Evolutionary conservation across 2,797 vertebrate genomes (phyloP), one percentile per base, ranked within the genome.

Genomic region (Falco novaeseelandiae): DNA sequence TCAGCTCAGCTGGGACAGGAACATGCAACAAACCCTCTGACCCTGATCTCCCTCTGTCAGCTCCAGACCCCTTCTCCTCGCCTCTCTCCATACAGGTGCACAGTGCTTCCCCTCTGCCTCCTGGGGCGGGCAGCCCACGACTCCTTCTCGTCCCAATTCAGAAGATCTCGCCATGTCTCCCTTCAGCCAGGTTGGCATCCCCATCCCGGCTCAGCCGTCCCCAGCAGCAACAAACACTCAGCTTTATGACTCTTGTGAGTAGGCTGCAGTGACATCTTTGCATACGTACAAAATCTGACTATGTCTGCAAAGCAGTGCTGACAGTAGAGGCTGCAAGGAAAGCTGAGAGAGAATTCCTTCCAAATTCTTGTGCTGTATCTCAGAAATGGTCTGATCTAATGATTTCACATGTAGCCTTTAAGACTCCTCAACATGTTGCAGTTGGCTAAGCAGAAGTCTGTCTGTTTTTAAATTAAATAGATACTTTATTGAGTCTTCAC

Each of bases 31-130:
- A 69, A 63, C 11, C 54, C 26, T 73, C 36, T 3, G 2, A 55
- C 36, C 22, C 15, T 62, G 72, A 57, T 36, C 21, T 77, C 51
- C 14, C 14, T 38, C 36, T 40, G 14, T 17, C 44, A 46, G 9
- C 40, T 54, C 40, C 57, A 65, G 46, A 59, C 22, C 20, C 20
- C 15, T 26, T 61, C 54, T 46, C 40, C 30, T 54, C 7, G 1
- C 17, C 32, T 26, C 17, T 46, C 32, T n/a, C n/a, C 2, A 1
- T 30, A 12, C 13, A 27, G 0, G 1, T 23, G 26, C 25, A n/a
- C 9, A 25, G 18, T 58, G 20, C 30, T 78, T 63, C 26, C 34
- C 20, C 44, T 32, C 21, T 0, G 0, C 17, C 22, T 85, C 3
- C 0, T 48, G 59, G 54, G 22, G 19, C n/a, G 46, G 54, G 21